phyloP scores from a whole-genome alignment of 2,113 vertebrate species.

The Paramisgurnus dabryanus region DNA sequence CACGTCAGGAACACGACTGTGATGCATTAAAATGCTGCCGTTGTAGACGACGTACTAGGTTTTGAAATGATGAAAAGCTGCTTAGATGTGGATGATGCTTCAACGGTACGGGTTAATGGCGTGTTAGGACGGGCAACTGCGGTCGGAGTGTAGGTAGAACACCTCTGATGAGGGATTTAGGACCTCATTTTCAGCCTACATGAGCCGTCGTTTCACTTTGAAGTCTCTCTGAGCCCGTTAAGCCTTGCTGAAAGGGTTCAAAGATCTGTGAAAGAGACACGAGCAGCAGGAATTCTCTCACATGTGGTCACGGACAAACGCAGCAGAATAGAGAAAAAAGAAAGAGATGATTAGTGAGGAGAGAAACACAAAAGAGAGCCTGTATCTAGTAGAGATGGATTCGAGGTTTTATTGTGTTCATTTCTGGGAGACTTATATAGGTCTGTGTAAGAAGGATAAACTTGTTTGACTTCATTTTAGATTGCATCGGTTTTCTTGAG shows the following conservation, averaged over 20 bases:
- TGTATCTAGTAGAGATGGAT: slow-evolving; percentile 51
- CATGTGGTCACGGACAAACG: slow-evolving; percentile 46
- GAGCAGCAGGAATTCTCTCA: slow-evolving; percentile 39
- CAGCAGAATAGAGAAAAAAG: neutral
- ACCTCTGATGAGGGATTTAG: slow-evolving; percentile 41
- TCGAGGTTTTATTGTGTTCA: slow-evolving; percentile 44
- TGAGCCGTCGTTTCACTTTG: slow-evolving; percentile 6
- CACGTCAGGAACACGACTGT: too few species aligned
- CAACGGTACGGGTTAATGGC: slow-evolving; percentile 14
- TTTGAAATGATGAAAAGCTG: neutral
- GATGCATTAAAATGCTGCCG: too few species aligned
- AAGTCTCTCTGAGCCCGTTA: slow-evolving; percentile 37
- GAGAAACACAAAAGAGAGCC: slow-evolving; percentile 28
- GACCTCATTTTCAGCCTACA: slow-evolving; percentile 38
- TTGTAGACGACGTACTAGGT: neutral
- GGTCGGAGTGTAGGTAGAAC: slow-evolving; percentile 23
- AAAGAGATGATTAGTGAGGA: slow-evolving; percentile 48
- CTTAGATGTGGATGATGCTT: neutral
- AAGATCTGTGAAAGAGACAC: slow-evolving; percentile 33
- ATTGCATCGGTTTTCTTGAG: slow-evolving; percentile 9
- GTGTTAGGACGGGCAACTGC: slow-evolving; percentile 2
- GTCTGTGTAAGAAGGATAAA: slow-evolving; percentile 38
- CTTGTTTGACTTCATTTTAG: slow-evolving; percentile 46
- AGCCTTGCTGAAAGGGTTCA: slow-evolving; percentile 43
- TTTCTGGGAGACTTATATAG: neutral